phyloP scores from a whole-genome alignment of 2,797 vertebrate species.

The Brotogeris chrysoptera region DNA sequence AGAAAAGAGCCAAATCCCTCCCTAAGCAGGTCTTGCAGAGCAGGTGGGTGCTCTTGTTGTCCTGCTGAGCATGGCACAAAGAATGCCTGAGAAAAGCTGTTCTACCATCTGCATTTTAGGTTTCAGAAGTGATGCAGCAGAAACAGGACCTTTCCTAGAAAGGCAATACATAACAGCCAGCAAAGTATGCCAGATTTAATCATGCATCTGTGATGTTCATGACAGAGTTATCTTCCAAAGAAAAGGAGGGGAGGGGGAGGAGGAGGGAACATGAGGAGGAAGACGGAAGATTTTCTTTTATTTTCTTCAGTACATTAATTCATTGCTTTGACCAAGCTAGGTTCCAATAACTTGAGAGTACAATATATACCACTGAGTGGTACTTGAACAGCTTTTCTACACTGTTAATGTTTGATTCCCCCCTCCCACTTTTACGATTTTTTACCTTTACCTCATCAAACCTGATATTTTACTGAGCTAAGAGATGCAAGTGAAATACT shows the following conservation, averaged over 20 bases:
- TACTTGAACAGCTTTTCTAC: neutral
- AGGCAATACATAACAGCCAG: neutral
- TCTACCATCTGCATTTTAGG: neutral
- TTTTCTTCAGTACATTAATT: neutral
- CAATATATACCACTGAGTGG: neutral
- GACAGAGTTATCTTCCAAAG: neutral
- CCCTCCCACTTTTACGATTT: neutral
- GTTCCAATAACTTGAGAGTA: neutral
- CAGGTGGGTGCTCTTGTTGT: neutral
- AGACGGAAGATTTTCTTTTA: neutral
- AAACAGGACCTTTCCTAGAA: neutral
- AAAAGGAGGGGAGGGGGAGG: fast-evolving
- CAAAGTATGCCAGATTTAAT: neutral
- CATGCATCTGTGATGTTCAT: neutral
- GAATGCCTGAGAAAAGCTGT: neutral
- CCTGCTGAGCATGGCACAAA: fast-evolving
- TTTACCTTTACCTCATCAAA: conserved; percentile 4
- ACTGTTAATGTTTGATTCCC: neutral
- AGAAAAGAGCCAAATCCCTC: neutral
- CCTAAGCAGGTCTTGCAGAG: neutral
- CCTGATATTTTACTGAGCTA: neutral
- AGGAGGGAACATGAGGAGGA: neutral
- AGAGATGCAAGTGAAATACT: conserved; percentile 12
- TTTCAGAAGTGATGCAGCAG: neutral
- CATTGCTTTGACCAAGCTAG: neutral